A percentile compares a stretch with the other conserved stretches of the same genome.
Evolutionary conservation across 2,113 vertebrate species (phyloP).

Genomic region (Osmerus eperlanus): DNA sequence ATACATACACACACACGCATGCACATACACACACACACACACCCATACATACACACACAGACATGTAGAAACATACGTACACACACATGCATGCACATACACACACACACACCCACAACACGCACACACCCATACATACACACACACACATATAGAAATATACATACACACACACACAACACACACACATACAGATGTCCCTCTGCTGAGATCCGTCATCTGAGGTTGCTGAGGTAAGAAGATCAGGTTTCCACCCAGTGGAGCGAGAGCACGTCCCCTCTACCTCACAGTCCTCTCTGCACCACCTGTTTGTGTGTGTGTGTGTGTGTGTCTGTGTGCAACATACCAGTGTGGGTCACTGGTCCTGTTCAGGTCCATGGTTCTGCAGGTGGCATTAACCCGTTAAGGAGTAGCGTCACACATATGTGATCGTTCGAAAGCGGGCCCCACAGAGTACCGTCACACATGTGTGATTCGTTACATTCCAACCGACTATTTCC

Average conservation of each 20-base stretch:
- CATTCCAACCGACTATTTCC: too few species aligned
- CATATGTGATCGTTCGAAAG: too few species aligned
- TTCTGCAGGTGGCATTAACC: too few species aligned
- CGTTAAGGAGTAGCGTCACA: too few species aligned
- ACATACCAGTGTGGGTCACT: slow-evolving; percentile 12
- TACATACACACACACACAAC: slow-evolving; percentile 24
- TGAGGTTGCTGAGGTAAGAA: slow-evolving; percentile 78
- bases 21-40: background rate
- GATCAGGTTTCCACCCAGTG: slow-evolving; percentile 76
- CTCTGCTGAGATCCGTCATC: slow-evolving; percentile 57
- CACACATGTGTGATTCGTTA: too few species aligned
- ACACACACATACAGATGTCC: slow-evolving; percentile 61
- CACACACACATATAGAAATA: slow-evolving; percentile 12
- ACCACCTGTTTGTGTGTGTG: slow-evolving; percentile 57
- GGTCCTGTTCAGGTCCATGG: too few species aligned
- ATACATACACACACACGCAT: slow-evolving; percentile 36
- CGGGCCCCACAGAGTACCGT: too few species aligned
- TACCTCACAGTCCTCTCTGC: slow-evolving; percentile 64
- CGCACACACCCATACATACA: background rate
- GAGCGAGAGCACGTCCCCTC: slow-evolving; percentile 67
- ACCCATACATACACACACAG: background rate
- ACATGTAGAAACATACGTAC: slow-evolving; percentile 15
- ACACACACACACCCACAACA: slow-evolving; percentile 41
- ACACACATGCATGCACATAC: slow-evolving; percentile 31
- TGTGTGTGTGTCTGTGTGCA: slow-evolving; percentile 18